Percentiles rank a stretch among this genome's conserved stretches.
These are phyloP conservation scores for Chloromyia formosa DNA, from an alignment of 2,888 invertebrate genomes.

Conservation along the genomic window DNA sequence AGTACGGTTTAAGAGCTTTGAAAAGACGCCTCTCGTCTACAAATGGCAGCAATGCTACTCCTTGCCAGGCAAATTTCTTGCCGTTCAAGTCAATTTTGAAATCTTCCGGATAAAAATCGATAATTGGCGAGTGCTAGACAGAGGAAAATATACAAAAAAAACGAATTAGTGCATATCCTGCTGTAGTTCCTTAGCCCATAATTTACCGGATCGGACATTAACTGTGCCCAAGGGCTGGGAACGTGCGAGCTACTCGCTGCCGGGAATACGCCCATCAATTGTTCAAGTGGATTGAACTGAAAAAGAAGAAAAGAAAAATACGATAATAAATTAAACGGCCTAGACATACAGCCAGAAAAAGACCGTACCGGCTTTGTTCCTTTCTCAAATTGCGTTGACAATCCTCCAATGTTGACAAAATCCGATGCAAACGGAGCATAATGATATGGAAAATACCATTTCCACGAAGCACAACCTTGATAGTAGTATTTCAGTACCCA, in stretches of 20 bases:
- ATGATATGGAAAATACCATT: constrained; percentile 99
- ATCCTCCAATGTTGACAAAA: constrained; percentile 88
- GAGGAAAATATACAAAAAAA: constrained; percentile 24
- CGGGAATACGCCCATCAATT: constrained; percentile 99
- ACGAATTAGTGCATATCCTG: constrained; percentile 33
- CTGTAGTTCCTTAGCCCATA: constrained; percentile 14
- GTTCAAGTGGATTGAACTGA: constrained; percentile 95
- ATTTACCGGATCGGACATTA: constrained; percentile 91
- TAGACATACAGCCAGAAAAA: background rate
- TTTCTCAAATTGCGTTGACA: constrained; percentile 87
- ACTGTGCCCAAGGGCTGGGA: constrained; percentile 88
- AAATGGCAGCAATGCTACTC: constrained; percentile 96
- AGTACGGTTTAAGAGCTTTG: constrained; percentile 82
- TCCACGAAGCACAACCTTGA: constrained; percentile 99
- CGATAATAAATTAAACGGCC: background rate
- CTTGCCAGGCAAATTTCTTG: constrained; percentile 99
- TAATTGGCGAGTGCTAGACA: constrained; percentile 84
- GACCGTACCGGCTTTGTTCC: constrained; percentile 85
- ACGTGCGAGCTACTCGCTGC: constrained; percentile 95
- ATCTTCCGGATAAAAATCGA: constrained; percentile 98
- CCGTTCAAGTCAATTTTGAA: constrained; percentile 99
- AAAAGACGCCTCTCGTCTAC: constrained; percentile 93
- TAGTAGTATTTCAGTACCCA: constrained; percentile 99
- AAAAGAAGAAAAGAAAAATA: too few relatives aligned
- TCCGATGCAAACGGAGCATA: constrained; percentile 99